phyloP scores from a whole-genome alignment of 1,140 invertebrate genomes.

The Pogonomyrmex barbatus region DNA sequence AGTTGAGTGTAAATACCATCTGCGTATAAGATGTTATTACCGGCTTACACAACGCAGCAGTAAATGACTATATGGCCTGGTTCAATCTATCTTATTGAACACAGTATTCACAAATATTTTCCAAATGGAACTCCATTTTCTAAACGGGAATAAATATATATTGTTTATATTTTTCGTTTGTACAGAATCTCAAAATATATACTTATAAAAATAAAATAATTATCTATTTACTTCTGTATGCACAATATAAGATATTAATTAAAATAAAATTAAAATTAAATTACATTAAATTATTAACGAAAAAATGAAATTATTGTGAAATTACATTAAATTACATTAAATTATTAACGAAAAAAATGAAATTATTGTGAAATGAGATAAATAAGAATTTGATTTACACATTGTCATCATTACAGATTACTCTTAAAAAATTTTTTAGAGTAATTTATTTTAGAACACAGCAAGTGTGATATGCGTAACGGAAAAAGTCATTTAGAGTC shows the following conservation, averaged over 20 bases:
- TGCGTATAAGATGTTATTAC: neutral
- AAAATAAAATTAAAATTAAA: neutral
- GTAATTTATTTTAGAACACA: neutral
- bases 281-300: neutral
- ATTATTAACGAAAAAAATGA: neutral
- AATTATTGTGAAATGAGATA: neutral
- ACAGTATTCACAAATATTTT: neutral
- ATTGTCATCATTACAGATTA: neutral
- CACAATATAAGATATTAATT: neutral
- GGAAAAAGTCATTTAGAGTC: neutral
- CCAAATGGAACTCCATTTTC: neutral
- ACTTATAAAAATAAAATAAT: neutral
- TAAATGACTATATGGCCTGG: neutral
- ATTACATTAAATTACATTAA: neutral
- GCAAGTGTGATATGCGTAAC: neutral
- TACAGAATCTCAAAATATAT: neutral
- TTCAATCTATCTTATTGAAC: neutral
- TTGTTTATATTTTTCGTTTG: neutral
- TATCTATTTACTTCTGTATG: neutral
- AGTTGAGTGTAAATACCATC: constrained; percentile 8
- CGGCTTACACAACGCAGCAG: neutral
- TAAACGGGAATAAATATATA: neutral
- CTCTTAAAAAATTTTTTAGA: too few relatives aligned
- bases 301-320: neutral
- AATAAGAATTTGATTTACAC: neutral